Conservation (phyloP, 1,140 invertebrate genomes). For the Leucophenga varia region DNA sequence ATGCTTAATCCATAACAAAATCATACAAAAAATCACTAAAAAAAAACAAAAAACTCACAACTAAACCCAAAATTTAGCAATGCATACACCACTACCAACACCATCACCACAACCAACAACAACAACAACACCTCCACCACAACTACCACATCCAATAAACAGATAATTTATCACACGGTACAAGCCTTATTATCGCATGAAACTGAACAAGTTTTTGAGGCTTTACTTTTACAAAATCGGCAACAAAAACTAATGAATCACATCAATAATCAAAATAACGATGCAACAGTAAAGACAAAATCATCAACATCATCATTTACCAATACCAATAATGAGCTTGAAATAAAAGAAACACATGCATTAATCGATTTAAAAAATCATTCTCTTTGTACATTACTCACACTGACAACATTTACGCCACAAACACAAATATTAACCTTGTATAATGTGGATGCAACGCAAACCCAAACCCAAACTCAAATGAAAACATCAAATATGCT, state of each 20-base stretch:
- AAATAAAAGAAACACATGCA: constrained; percentile 52
- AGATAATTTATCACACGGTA: constrained; percentile 41
- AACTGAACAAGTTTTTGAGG: constrained; percentile 44
- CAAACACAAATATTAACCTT: constrained; percentile 52
- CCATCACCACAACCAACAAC: constrained; percentile 1
- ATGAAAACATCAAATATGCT: no score
- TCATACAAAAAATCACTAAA: constrained; percentile 5
- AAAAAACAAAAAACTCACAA: constrained; percentile 7
- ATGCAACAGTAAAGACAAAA: no score
- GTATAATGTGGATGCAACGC: constrained; percentile 25
- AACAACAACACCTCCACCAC: constrained; percentile 6
- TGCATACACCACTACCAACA: not conserved
- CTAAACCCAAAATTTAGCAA: constrained; percentile 9
- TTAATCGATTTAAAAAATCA: constrained; percentile 51
- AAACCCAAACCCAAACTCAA: no score
- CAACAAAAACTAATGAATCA: constrained; percentile 24
- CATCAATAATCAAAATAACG: constrained; percentile 14
- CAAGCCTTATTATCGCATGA: constrained; percentile 41
- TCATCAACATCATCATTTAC: constrained; percentile 6
- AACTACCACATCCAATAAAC: constrained; percentile 1
- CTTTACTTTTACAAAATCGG: constrained; percentile 39
- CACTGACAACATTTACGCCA: constrained; percentile 47
- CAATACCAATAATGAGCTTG: constrained; percentile 14
- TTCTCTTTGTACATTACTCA: constrained; percentile 51
- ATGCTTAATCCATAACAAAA: constrained; percentile 15